A percentile compares a stretch with the other conserved stretches of the same genome.
These are phyloP conservation scores for Colostygia pectinataria DNA, from an alignment of 2,888 invertebrate species.

Conservation along the genomic window DNA sequence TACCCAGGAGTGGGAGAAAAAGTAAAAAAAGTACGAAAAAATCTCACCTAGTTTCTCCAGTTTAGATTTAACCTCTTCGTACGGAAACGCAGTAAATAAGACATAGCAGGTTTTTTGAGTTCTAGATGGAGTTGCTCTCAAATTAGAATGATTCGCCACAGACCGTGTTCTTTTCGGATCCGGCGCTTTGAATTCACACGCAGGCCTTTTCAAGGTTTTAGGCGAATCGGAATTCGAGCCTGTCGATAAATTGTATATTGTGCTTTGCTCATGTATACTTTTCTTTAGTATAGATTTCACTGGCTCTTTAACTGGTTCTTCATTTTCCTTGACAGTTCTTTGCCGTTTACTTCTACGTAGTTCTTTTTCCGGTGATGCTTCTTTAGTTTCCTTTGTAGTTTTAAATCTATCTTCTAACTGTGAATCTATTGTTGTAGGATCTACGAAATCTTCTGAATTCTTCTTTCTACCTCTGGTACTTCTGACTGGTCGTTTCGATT, in stretches of 20 bases:
- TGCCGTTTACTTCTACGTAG: constrained; percentile 61
- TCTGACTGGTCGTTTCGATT: constrained; percentile 28
- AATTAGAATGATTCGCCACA: constrained; percentile 29
- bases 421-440: constrained; percentile 27
- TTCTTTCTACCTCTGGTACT: constrained; percentile 44
- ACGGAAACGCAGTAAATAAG: constrained; percentile 67
- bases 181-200: constrained; percentile 45
- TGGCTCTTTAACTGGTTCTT: constrained; percentile 31
- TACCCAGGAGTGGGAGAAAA: too few relatives aligned
- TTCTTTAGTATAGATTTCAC: constrained; percentile 42
- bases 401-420: constrained; percentile 13
- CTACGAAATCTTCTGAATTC: constrained; percentile 30
- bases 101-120: constrained; percentile 52
- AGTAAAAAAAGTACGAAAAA: neutral
- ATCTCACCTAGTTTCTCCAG: constrained; percentile 65
- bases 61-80: constrained; percentile 55
- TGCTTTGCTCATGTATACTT: constrained; percentile 52
- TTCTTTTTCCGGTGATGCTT: constrained; percentile 42
- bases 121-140: constrained; percentile 50
- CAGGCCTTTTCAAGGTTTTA: constrained; percentile 47
- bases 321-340: constrained; percentile 40
- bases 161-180: constrained; percentile 52
- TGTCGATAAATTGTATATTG: constrained; percentile 58
- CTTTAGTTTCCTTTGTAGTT: constrained; percentile 22
- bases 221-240: constrained; percentile 54